Percentiles rank a stretch among this genome's conserved stretches.
Conservation (phyloP, 92 coral and sea anemone genomes). For the Phenganax marumi region DNA sequence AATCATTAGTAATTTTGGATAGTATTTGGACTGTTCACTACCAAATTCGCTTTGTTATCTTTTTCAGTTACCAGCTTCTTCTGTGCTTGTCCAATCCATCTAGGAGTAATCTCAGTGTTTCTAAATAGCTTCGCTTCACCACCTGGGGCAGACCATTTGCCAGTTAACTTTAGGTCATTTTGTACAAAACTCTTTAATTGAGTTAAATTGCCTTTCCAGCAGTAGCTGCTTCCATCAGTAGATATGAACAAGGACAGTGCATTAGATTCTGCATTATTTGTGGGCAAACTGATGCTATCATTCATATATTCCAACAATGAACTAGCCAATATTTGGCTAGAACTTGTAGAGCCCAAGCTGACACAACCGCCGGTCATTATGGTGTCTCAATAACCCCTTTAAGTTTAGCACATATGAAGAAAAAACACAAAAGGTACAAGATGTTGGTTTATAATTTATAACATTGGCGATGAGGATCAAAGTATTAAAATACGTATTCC, state of each 20-base stretch:
- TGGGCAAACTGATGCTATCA: not conserved
- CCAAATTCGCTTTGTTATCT: not conserved
- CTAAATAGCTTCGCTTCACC: no score
- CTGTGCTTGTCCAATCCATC: no score
- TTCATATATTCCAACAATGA: not conserved
- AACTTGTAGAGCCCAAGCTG: not conserved
- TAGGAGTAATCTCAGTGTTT: no score
- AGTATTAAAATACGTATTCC: no score
- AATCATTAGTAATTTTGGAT: not conserved
- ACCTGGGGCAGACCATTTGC: no score
- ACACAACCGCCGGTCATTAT: no score
- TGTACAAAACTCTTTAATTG: not conserved
- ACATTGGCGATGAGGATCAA: no score
- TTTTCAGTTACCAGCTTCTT: not conserved
- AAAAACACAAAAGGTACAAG: no score
- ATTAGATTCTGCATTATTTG: not conserved
- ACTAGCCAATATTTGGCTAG: not conserved
- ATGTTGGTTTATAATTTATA: no score
- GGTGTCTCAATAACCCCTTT: no score
- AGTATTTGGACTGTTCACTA: not conserved
- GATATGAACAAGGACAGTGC: not conserved
- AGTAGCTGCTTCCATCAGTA: not conserved
- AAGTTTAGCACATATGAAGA: no score
- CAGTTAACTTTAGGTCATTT: no score
- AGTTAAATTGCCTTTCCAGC: not conserved